Evolutionary conservation across 64 coral and sea anemone species (phyloP).

Genomic region (Dendronephthya gigantea): DNA sequence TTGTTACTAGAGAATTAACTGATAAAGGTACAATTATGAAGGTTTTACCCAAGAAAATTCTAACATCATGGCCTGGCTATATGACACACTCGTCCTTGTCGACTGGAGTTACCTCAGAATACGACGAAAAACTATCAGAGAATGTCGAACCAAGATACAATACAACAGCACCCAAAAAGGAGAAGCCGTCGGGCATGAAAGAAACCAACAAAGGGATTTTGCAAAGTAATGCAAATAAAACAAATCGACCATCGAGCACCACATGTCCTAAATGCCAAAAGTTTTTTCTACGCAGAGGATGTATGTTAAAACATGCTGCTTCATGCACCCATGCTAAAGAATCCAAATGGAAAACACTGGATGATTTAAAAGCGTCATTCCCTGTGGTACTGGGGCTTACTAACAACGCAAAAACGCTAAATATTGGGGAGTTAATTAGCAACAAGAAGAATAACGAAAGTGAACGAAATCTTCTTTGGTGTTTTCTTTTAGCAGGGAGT

Average conservation of each 20-base stretch:
- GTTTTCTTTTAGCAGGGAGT: neutral
- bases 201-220: neutral
- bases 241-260: neutral
- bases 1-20: neutral
- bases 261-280: neutral
- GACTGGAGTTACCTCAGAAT: slow-evolving; percentile 12
- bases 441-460: neutral
- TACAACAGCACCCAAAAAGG: neutral
- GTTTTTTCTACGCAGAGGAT: slow-evolving; percentile 14
- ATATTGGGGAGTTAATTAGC: neutral
- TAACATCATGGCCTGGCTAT: neutral
- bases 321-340: neutral
- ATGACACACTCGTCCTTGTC: neutral
- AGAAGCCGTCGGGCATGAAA: neutral
- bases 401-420: neutral
- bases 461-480: neutral
- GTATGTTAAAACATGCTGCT: neutral
- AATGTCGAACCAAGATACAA: neutral
- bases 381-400: neutral
- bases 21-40: neutral
- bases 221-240: neutral
- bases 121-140: neutral
- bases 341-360: neutral
- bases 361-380: neutral
- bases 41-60: neutral